Percentiles rank a stretch among this genome's conserved stretches.
Conservation (phyloP, 2,797 vertebrate species). For the Diglossa cyanea region DNA sequence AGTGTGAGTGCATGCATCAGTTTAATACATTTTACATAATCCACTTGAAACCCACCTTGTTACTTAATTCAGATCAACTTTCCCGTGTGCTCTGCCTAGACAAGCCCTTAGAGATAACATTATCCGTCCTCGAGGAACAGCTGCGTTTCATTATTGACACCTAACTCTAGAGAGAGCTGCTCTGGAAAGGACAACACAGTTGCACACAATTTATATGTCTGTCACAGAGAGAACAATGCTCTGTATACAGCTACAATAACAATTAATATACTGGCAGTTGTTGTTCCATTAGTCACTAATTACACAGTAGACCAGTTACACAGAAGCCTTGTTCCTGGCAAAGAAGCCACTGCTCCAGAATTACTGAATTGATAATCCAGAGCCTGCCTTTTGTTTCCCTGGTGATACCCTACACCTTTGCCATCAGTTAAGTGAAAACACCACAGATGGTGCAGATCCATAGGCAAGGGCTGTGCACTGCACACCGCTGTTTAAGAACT, state of each 20-base stretch:
- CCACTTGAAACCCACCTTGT: conserved; percentile 37
- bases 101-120: conserved; percentile 18
- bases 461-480: neutral
- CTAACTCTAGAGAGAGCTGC: neutral
- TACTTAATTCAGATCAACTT: conserved; percentile 56
- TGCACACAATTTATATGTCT: conserved; percentile 2
- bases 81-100: neutral
- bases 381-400: neutral
- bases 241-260: neutral
- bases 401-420: neutral
- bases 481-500: neutral
- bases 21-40: conserved; percentile 41
- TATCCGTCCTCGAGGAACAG: neutral
- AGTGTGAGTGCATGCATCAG: neutral
- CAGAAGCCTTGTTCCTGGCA: conserved; percentile 31
- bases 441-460: neutral
- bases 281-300: conserved; percentile 59
- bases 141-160: conserved; percentile 45
- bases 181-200: conserved; percentile 9
- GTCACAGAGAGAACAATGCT: conserved; percentile 19
- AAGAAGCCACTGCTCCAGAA: neutral
- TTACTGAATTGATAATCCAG: neutral
- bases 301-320: conserved; percentile 5
- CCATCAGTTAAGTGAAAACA: neutral
- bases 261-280: conserved; percentile 34